phyloP scores from a whole-genome alignment of 2,888 invertebrate species.

The Fissipunctia ypsillon region DNA sequence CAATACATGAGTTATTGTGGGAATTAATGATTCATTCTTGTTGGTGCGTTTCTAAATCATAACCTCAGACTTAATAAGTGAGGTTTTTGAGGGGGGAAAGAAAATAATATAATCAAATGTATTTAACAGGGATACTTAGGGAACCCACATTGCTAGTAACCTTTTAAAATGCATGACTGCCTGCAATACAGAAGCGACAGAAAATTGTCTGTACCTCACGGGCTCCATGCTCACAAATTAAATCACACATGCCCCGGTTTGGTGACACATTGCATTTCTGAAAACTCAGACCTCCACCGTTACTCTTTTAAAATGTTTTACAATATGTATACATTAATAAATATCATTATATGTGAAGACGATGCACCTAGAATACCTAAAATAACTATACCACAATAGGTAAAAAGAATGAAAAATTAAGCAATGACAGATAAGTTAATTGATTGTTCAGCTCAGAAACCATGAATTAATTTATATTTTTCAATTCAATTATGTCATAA shows the following conservation, averaged over 20 bases:
- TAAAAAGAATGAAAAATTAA: no score
- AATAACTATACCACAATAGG: no score
- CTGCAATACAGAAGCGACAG: neutral
- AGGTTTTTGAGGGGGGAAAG: no score
- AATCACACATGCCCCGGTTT: neutral
- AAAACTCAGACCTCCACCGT: no score
- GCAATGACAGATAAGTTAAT: no score
- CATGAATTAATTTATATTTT: neutral
- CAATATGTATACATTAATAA: no score
- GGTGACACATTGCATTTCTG: neutral
- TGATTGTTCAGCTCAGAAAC: neutral
- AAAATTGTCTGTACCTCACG: neutral
- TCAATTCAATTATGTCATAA: conserved; percentile 11
- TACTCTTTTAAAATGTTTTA: no score
- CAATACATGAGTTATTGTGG: conserved; percentile 10
- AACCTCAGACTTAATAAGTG: no score
- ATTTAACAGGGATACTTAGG: neutral
- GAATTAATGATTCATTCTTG: conserved; percentile 1
- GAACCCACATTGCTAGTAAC: neutral
- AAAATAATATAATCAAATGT: neutral
- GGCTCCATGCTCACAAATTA: no score
- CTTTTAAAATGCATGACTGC: neutral
- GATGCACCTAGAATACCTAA: no score
- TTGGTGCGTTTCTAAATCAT: neutral
- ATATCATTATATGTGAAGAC: no score